These are phyloP conservation scores for Sylvia borin DNA, from an alignment of 2,797 vertebrate genomes.

Conservation along the genomic window DNA sequence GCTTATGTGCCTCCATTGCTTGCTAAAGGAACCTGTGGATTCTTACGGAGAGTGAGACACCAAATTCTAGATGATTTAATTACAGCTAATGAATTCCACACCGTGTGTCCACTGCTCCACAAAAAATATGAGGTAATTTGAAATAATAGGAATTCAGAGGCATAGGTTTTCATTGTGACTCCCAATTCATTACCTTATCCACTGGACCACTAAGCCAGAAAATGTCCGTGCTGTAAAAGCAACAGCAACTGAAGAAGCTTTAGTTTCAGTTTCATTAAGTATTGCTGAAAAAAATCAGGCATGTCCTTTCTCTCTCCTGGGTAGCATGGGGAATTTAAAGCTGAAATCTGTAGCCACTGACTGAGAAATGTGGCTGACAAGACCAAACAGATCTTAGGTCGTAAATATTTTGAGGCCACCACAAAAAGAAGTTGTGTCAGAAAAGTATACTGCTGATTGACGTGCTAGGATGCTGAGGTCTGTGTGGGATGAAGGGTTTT, in stretches of 20 bases:
- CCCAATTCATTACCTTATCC: not conserved
- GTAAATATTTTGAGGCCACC: not conserved
- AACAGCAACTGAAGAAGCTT: not conserved
- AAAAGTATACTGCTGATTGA: not conserved
- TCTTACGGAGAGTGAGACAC: not conserved
- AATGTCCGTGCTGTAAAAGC: not conserved
- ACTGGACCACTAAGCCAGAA: not conserved
- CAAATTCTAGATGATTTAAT: not conserved
- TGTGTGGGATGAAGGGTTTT: not conserved
- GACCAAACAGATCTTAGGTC: not conserved
- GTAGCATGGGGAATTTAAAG: not conserved
- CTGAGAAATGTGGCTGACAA: not conserved
- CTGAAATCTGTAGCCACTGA: not conserved
- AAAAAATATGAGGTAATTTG: not conserved
- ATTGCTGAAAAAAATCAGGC: not conserved
- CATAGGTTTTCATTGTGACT: not conserved
- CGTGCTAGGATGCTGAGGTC: not conserved
- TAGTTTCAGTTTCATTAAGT: slow-evolving; percentile 7
- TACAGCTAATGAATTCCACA: slow-evolving; percentile 19
- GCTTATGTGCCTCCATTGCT: not conserved
- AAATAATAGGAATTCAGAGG: not conserved
- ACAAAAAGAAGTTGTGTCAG: not conserved
- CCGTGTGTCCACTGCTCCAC: not conserved
- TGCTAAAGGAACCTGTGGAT: not conserved
- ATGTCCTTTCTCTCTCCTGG: not conserved